A percentile compares a stretch with the other conserved stretches of the same genome.
These are phyloP conservation scores for Argyra leucocephala DNA, from an alignment of 2,888 invertebrate genomes.

Conservation along the genomic window DNA sequence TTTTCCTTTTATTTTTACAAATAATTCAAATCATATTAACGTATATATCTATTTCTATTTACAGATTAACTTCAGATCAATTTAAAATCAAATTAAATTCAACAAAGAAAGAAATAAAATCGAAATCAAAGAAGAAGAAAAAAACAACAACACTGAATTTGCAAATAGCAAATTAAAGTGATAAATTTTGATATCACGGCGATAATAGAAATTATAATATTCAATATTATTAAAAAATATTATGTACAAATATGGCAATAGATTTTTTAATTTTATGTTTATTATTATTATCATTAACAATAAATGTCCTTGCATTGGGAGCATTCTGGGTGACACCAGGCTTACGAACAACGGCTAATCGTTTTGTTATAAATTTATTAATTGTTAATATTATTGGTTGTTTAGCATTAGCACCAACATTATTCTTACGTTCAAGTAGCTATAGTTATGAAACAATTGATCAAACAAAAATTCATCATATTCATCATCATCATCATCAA, in stretches of 20 bases:
- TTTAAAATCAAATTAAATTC: not conserved
- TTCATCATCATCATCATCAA: conserved; percentile 19
- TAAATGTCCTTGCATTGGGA: conserved; percentile 42
- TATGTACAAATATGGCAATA: conserved; percentile 39
- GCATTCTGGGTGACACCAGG: conserved; percentile 45
- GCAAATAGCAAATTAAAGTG: too few species aligned
- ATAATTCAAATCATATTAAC: too few species aligned
- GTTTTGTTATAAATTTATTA: conserved; percentile 43
- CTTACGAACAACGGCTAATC: conserved; percentile 43
- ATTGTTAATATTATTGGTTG: conserved; percentile 42
- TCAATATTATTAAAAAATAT: conserved; percentile 25
- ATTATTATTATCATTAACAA: conserved; percentile 41
- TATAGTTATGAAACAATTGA: conserved; percentile 13
- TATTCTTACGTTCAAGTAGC: conserved; percentile 28
- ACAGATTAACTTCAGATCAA: not conserved
- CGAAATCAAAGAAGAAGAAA: not conserved
- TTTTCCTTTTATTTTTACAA: too few species aligned
- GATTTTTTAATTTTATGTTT: conserved; percentile 43
- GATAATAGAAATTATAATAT: not conserved
- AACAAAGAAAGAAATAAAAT: not conserved
- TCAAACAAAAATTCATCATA: conserved; percentile 20
- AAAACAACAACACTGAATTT: too few species aligned
- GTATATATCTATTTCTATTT: too few species aligned
- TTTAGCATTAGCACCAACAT: conserved; percentile 39
- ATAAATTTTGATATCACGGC: not conserved